Conservation (phyloP, 2,888 invertebrate genomes). For the Dorcus parallelipipedus region DNA sequence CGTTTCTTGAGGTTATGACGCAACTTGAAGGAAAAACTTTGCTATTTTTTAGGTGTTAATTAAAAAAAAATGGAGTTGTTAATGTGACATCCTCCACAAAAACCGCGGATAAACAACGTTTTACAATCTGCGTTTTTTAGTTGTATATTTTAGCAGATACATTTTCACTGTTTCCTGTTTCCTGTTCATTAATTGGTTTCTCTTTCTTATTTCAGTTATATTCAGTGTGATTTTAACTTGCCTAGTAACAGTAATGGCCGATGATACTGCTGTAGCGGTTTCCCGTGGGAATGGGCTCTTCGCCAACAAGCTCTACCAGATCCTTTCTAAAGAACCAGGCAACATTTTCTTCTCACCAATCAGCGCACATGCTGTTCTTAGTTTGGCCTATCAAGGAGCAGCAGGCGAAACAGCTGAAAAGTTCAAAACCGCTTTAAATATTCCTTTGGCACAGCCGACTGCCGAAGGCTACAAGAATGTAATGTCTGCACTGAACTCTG, state of each 20-base stretch:
- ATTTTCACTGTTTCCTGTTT: no score
- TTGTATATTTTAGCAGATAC: no score
- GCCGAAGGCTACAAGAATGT: slow-evolving; percentile 28
- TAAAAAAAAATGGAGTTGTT: no score
- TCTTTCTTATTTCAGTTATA: no score
- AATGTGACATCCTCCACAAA: no score
- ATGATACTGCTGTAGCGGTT: slow-evolving; percentile 22
- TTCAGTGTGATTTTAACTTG: no score
- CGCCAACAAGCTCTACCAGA: slow-evolving; percentile 37
- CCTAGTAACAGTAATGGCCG: neutral
- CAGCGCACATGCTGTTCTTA: slow-evolving; percentile 45
- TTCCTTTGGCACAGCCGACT: slow-evolving; percentile 24
- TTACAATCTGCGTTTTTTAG: no score
- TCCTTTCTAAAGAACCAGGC: slow-evolving; percentile 25
- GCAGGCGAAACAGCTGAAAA: slow-evolving; percentile 37
- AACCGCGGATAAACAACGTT: no score
- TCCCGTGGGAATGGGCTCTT: slow-evolving; percentile 37
- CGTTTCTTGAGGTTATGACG: no score
- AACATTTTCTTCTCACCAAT: slow-evolving; percentile 48
- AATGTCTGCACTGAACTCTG: slow-evolving; percentile 36
- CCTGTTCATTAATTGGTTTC: no score
- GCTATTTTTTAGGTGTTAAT: no score
- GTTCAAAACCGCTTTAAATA: slow-evolving; percentile 34
- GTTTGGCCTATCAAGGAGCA: slow-evolving; percentile 45
- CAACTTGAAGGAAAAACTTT: no score